Base-by-base conservation (phyloP, 2,113 vertebrate genomes). In the Odontesthes bonariensis region DNA sequence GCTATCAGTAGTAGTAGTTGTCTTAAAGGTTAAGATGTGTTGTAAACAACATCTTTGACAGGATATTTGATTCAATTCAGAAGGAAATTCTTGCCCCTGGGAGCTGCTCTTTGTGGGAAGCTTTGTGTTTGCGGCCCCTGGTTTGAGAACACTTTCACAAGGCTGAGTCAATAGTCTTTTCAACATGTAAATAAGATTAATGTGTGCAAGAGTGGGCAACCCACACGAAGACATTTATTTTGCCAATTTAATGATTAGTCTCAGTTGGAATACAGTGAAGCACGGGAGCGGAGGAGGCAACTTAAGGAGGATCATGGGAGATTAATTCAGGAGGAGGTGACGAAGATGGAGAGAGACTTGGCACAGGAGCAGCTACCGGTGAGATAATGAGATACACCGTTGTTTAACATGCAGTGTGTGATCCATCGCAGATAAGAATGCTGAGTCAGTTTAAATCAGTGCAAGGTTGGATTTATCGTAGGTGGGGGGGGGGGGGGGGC, bases 281-380 rank as follows among this genome's bases (percentile, higher is more conserved):
- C 94, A 32, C 86, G 92, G 68, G 86, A 92, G 11, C 91, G 31
- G 85, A 93, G 93, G 79, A 93, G 88, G 86, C 91, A 75, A 81
- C 82, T 95, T 58, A 90, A 76, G 68, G 93, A 96, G 68, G 92
- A 94, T 75, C 94, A 95, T 56, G 85, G 82, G 65, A 87, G 69
- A 83, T 75, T 95, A 81, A 95, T 97, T 59, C 92, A 92, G 81
- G 83, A 75, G 77, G 92, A 95, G 85, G 81, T 95, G 16, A 11
- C 90, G 73, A 94, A 82, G 78, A 92, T 95, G 89, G 94, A 95
- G 66, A 64, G 81, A 4, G 57, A 94, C 12, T 46, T 88, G 65
- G 23, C 71, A 40, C 74, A 72, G 61, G 87, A 81, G 69, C 75
- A 91, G 86, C 90, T 78, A 78, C 69, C 60, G 81, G 89, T 91